These are phyloP conservation scores for Phataginus tricuspis DNA, from an alignment of 2,797 vertebrate genomes.

Conservation along the genomic window DNA sequence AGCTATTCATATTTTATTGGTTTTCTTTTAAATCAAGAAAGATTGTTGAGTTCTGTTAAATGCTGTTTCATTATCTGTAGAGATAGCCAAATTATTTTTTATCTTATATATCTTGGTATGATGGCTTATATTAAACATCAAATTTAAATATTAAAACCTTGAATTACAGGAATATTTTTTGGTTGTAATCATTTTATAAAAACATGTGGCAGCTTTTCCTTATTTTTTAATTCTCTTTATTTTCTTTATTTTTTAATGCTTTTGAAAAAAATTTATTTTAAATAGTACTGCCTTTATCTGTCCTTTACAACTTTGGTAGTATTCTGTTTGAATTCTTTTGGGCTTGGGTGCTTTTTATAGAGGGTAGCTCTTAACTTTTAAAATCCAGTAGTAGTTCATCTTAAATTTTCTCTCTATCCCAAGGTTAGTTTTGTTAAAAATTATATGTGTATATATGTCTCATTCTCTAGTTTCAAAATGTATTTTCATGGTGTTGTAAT, in stretches of 20 bases:
- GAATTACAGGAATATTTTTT: background rate
- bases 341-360: background rate
- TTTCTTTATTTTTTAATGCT: background rate
- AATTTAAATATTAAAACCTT: background rate
- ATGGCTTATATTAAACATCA: slow-evolving; percentile 9
- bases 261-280: background rate
- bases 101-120: background rate
- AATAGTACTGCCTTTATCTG: background rate
- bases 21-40: background rate
- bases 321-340: slow-evolving; percentile 26
- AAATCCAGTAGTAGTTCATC: background rate
- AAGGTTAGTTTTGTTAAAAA: slow-evolving; percentile 12
- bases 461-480: background rate
- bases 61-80: background rate
- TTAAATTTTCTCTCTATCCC: background rate
- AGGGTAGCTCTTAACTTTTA: background rate
- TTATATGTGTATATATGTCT: background rate
- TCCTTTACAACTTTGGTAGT: background rate
- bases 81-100: background rate
- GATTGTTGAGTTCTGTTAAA: slow-evolving; percentile 9
- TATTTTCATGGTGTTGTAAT: background rate
- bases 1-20: background rate
- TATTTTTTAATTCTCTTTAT: background rate
- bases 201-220: background rate
- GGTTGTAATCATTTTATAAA: slow-evolving; percentile 1